A percentile compares a stretch with the other conserved stretches of the same genome.
Evolutionary conservation across 2,113 vertebrate genomes (phyloP).

Genomic region (Alethe castanea): DNA sequence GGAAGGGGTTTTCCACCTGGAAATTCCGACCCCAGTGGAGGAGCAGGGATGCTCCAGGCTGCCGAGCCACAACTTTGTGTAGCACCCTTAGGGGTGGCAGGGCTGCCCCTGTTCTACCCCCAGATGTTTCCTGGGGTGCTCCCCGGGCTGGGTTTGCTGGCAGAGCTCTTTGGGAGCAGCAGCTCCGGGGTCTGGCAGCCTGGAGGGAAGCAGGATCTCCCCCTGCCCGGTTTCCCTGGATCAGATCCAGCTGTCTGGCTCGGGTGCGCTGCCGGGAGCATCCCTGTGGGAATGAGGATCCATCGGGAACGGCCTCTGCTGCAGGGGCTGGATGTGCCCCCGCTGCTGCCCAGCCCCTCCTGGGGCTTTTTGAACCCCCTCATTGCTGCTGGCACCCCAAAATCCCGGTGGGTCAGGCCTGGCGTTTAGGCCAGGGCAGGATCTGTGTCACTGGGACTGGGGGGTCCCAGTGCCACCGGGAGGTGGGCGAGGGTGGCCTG

Average conservation of each 20-base stretch:
- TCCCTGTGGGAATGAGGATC: background rate
- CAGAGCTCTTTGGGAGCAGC: background rate
- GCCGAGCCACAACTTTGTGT: background rate
- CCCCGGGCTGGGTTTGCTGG: background rate
- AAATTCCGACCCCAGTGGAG: background rate
- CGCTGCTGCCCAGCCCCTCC: background rate
- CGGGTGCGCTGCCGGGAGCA: background rate
- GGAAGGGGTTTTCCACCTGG: background rate
- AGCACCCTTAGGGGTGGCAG: background rate
- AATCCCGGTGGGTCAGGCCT: background rate
- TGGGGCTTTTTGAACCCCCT: background rate
- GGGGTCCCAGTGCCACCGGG: rapidly evolving
- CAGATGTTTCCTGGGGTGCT: background rate
- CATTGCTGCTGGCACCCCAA: background rate
- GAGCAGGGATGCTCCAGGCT: background rate
- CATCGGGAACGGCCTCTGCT: background rate
- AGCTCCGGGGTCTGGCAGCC: background rate
- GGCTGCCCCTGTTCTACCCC: rapidly evolving
- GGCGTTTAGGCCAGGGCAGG: background rate
- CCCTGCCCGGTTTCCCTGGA: background rate
- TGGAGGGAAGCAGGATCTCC: rapidly evolving
- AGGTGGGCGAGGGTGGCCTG: background rate
- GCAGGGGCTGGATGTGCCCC: background rate
- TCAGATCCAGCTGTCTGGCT: background rate
- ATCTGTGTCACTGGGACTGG: rapidly evolving